These are phyloP conservation scores for Alexandromys fortis DNA, from an alignment of 2,113 vertebrate species.

Conservation along the genomic window DNA sequence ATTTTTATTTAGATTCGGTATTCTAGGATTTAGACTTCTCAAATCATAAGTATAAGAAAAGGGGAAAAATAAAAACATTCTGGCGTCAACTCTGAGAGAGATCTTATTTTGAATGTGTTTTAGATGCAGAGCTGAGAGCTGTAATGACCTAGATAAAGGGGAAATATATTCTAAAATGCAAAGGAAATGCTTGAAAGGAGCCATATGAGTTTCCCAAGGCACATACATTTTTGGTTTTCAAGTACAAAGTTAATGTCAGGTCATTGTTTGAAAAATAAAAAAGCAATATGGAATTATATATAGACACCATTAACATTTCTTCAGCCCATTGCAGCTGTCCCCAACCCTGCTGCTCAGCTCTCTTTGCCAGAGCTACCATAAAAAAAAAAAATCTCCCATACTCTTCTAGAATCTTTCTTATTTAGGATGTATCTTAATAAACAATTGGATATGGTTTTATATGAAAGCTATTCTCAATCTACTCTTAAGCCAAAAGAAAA, in stretches of 20 bases:
- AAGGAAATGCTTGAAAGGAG: not conserved
- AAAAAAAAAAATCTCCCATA: not conserved
- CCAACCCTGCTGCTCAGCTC: not conserved
- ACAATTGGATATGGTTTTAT: not conserved
- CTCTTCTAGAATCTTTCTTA: not conserved
- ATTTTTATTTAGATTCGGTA: not conserved
- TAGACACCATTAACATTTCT: not conserved
- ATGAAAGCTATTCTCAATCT: slow-evolving; percentile 1
- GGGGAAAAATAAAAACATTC: not conserved
- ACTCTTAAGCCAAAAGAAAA: not conserved
- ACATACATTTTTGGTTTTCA: slow-evolving; percentile 4
- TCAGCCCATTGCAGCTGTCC: not conserved
- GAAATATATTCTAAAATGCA: slow-evolving; percentile 5
- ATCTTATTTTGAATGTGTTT: not conserved
- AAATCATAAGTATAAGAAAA: not conserved
- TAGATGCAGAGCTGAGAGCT: slow-evolving; percentile 4
- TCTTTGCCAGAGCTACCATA: not conserved
- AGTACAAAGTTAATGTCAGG: not conserved
- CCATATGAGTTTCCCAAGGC: not conserved
- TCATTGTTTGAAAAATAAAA: slow-evolving; percentile 49
- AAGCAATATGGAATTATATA: not conserved
- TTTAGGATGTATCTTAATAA: not conserved
- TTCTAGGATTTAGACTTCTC: not conserved
- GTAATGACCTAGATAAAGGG: slow-evolving; percentile 14
- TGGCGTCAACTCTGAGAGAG: slow-evolving; percentile 1